Conservation (phyloP, 2,113 vertebrate genomes). For the Xenopus borealis region DNA sequence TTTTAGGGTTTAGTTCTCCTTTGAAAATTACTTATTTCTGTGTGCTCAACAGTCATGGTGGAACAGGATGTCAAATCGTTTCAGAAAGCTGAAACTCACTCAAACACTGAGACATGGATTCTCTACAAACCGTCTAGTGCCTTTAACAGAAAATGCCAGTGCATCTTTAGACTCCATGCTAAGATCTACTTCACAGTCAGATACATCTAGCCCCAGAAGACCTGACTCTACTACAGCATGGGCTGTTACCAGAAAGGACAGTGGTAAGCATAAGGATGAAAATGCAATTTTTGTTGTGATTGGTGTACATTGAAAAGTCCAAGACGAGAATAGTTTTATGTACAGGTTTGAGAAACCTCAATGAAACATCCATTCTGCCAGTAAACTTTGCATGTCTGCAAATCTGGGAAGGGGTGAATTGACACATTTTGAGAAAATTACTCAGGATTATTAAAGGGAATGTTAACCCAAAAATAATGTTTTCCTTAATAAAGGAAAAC, state of each 20-base stretch:
- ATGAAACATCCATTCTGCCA: too few relatives aligned
- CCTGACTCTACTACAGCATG: slow-evolving; percentile 55
- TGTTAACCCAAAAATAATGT: too few relatives aligned
- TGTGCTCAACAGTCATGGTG: slow-evolving; percentile 85
- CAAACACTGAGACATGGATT: slow-evolving; percentile 89
- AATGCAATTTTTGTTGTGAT: neutral
- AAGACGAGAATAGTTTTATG: too few relatives aligned
- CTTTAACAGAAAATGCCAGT: slow-evolving; percentile 76
- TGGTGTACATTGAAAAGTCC: too few relatives aligned
- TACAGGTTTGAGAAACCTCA: too few relatives aligned
- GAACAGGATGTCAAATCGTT: slow-evolving; percentile 96
- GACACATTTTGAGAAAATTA: too few relatives aligned
- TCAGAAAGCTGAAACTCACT: slow-evolving; percentile 90
- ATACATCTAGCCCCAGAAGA: slow-evolving; percentile 52
- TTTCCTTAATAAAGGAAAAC: too few relatives aligned
- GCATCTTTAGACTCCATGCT: slow-evolving; percentile 80
- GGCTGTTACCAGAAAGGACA: slow-evolving; percentile 69
- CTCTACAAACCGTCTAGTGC: slow-evolving; percentile 77
- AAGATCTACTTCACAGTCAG: slow-evolving; percentile 65
- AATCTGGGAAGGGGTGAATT: too few relatives aligned
- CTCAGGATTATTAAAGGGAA: too few relatives aligned
- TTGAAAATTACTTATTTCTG: neutral
- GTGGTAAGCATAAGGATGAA: slow-evolving; percentile 61
- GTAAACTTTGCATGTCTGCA: too few relatives aligned
- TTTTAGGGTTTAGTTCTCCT: too few relatives aligned